Percentiles rank a stretch among this genome's conserved stretches.
These are phyloP conservation scores for Hoplodrina ambigua DNA, from an alignment of 2,888 invertebrate genomes.

Conservation along the genomic window DNA sequence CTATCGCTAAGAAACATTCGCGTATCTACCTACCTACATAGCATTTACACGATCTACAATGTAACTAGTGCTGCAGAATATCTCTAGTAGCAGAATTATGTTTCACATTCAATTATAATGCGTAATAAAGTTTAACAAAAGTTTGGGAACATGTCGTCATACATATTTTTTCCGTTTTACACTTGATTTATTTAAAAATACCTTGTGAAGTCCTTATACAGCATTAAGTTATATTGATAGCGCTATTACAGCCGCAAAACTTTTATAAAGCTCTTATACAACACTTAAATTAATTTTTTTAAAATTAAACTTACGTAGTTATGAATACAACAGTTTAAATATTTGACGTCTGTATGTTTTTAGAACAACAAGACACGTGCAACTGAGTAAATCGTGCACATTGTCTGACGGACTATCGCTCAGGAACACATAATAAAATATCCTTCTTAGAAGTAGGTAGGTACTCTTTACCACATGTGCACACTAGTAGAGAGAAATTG, in stretches of 20 bases:
- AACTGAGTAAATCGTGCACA: constrained; percentile 36
- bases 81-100: background rate
- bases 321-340: background rate
- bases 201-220: background rate
- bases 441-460: background rate
- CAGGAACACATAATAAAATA: constrained; percentile 18
- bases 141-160: background rate
- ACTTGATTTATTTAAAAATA: background rate
- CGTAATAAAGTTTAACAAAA: background rate
- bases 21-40: constrained; percentile 36
- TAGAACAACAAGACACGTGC: background rate
- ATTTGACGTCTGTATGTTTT: constrained; percentile 12
- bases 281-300: background rate
- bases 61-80: constrained; percentile 5
- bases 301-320: background rate
- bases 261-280: background rate
- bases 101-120: background rate
- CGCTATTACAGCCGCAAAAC: background rate
- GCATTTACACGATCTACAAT: constrained; percentile 29
- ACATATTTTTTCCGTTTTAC: background rate
- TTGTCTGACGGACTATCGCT: constrained; percentile 23
- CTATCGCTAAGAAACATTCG: constrained; percentile 45
- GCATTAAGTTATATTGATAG: background rate
- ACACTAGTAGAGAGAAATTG: constrained; percentile 11
- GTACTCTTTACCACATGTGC: constrained; percentile 25